Evolutionary conservation across 1,140 invertebrate species (phyloP).

Genomic region (Dendroctonus valens): DNA sequence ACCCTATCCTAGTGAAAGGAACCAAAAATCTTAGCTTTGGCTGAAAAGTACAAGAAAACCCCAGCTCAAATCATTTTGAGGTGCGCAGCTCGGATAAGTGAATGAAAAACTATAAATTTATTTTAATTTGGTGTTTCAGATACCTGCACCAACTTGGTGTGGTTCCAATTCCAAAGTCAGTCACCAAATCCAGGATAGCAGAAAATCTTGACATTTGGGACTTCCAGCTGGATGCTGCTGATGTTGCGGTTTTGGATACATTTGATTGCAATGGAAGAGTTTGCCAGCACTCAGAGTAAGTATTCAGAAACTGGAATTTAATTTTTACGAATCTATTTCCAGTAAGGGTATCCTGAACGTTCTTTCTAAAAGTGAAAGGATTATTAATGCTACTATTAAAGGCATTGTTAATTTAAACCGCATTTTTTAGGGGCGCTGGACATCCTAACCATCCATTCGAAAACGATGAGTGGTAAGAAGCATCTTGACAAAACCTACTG

Average conservation of each 20-base stretch:
- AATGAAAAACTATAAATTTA: constrained; percentile 60
- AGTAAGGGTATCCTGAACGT: background rate
- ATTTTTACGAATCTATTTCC: constrained; percentile 21
- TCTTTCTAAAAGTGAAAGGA: constrained; percentile 33
- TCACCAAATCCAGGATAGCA: constrained; percentile 38
- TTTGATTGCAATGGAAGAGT: constrained; percentile 44
- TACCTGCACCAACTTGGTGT: constrained; percentile 38
- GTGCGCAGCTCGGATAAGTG: constrained; percentile 35
- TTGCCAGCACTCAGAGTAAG: constrained; percentile 44
- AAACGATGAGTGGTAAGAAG: constrained; percentile 42
- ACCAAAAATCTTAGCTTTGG: constrained; percentile 52
- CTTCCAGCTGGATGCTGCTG: constrained; percentile 38
- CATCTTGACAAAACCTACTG: too few species aligned
- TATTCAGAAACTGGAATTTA: constrained; percentile 37
- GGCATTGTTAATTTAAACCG: constrained; percentile 2
- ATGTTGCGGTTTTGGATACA: constrained; percentile 38
- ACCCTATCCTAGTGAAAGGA: constrained; percentile 63
- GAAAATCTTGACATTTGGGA: constrained; percentile 43
- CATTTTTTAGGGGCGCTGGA: constrained; percentile 39
- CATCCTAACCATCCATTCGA: constrained; percentile 45
- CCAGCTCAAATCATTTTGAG: constrained; percentile 41
- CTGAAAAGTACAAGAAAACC: constrained; percentile 40
- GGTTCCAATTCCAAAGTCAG: constrained; percentile 43
- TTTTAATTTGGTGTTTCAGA: constrained; percentile 50
- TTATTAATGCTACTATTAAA: constrained; percentile 41